These are phyloP conservation scores for Acrossocheilus fasciatus DNA, from an alignment of 2,797 vertebrate genomes.

Conservation along the genomic window DNA sequence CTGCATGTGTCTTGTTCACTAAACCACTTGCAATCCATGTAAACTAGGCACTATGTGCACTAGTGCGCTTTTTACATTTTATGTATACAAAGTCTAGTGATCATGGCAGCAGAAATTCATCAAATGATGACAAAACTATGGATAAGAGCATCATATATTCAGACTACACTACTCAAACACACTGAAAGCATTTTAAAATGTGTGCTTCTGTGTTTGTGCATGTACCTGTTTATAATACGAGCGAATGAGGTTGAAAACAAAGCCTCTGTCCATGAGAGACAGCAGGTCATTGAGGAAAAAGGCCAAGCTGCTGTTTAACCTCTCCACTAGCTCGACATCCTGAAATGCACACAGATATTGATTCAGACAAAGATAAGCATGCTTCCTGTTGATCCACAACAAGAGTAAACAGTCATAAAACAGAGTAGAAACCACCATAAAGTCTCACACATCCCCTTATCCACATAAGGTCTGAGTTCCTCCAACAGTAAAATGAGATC, in stretches of 20 bases:
- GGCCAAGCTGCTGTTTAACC: slow-evolving; percentile 89
- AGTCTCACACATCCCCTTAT: not conserved
- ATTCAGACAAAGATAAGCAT: slow-evolving; percentile 39
- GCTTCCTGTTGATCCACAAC: not conserved
- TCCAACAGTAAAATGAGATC: not conserved
- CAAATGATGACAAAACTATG: not conserved
- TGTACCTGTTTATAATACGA: slow-evolving; percentile 91
- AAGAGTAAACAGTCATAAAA: not conserved
- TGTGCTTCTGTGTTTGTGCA: not conserved
- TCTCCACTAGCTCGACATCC: slow-evolving; percentile 89
- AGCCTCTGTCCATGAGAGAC: slow-evolving; percentile 88
- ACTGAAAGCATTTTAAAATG: not conserved
- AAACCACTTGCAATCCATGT: not conserved
- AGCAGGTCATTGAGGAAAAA: slow-evolving; percentile 93
- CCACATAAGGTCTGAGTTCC: not conserved
- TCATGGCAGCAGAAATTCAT: not conserved
- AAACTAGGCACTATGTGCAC: not conserved
- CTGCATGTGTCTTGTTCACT: not conserved
- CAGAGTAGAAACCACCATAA: not conserved
- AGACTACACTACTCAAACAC: not conserved
- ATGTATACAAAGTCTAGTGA: not conserved
- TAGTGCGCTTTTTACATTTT: not conserved
- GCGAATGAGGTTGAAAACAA: slow-evolving; percentile 89
- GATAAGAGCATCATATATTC: not conserved
- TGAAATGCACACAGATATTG: slow-evolving; percentile 62